Percentiles rank a stretch among this genome's conserved stretches.
These are phyloP conservation scores for Polyodon spathula DNA, from an alignment of 2,113 vertebrate genomes.

Conservation along the genomic window DNA sequence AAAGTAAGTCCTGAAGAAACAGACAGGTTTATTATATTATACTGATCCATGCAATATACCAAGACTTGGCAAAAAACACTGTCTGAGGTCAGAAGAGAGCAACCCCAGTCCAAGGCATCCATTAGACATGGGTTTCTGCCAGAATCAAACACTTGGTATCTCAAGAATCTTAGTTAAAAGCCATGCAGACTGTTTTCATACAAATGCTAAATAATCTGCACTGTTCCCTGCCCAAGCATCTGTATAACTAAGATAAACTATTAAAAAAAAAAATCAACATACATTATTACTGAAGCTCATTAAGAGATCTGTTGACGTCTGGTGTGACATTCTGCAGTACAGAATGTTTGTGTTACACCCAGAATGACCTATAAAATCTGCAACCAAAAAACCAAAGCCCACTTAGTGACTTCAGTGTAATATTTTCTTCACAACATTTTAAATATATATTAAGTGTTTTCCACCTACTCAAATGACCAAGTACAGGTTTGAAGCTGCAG, in stretches of 20 bases:
- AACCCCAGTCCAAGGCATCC: conserved; percentile 12
- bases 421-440: too few species aligned
- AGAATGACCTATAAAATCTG: too few species aligned
- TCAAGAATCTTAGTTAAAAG: conserved; percentile 4
- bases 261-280: not conserved
- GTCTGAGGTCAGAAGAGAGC: conserved; percentile 24
- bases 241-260: conserved; percentile 5
- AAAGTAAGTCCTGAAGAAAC: conserved; percentile 6
- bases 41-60: conserved; percentile 20
- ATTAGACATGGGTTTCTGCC: conserved; percentile 14
- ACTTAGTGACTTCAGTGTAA: too few species aligned
- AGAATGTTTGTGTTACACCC: too few species aligned
- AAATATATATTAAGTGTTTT: too few species aligned
- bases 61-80: conserved; percentile 18
- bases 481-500: too few species aligned
- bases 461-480: too few species aligned
- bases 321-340: too few species aligned
- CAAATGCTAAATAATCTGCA: conserved; percentile 10
- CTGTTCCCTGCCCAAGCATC: conserved; percentile 1
- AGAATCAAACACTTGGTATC: conserved; percentile 21
- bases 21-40: conserved; percentile 16
- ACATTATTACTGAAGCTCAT: not conserved
- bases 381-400: too few species aligned
- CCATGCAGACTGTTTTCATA: not conserved
- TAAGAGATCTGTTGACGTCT: not conserved